Evolutionary conservation across 2,797 vertebrate species (phyloP).

Genomic region (Scolopax bukidnonensis): DNA sequence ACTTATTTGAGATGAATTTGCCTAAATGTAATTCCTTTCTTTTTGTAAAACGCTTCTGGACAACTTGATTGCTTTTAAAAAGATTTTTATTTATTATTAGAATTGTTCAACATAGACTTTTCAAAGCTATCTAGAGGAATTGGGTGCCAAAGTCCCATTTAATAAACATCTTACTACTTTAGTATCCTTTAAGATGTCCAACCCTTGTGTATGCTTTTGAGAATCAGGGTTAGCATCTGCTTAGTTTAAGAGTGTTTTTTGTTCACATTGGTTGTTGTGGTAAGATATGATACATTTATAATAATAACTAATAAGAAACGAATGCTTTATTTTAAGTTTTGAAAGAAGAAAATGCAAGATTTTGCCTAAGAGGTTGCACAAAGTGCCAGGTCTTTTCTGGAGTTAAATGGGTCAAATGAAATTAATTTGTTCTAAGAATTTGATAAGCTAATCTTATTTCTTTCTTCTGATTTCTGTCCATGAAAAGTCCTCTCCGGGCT

Average conservation of each 20-base stretch:
- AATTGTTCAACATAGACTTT: neutral
- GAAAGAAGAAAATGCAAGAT: neutral
- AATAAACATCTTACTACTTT: neutral
- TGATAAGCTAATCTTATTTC: neutral
- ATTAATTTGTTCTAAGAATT: neutral
- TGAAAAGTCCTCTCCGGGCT: neutral
- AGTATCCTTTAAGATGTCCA: neutral
- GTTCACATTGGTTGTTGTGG: neutral
- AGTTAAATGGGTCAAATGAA: neutral
- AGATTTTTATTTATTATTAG: neutral
- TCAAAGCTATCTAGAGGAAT: neutral
- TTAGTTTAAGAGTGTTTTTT: neutral
- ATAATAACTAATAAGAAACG: neutral
- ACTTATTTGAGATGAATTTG: neutral
- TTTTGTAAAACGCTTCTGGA: neutral
- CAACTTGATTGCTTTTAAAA: neutral
- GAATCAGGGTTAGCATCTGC: neutral
- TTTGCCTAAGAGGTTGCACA: neutral
- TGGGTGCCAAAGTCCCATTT: neutral
- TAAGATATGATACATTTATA: neutral
- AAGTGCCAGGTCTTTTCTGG: neutral
- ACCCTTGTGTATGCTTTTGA: neutral
- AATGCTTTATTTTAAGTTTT: neutral
- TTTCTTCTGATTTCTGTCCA: neutral
- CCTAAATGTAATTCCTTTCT: neutral